These are phyloP conservation scores for Agrilus biguttatus DNA, from an alignment of 2,888 invertebrate genomes.

Conservation along the genomic window DNA sequence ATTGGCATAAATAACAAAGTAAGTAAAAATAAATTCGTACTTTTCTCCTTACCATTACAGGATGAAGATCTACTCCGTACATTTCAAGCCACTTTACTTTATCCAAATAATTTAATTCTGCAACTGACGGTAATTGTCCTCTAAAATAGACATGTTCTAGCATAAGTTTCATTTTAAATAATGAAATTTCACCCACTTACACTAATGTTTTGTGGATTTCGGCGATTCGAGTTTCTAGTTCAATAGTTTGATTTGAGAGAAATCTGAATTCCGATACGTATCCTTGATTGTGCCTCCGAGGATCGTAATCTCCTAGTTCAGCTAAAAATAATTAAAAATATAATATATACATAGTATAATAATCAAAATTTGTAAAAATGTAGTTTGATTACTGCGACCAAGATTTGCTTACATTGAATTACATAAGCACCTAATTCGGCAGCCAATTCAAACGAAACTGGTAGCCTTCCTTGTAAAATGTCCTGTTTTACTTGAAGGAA, in stretches of 20 bases:
- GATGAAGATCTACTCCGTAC: slow-evolving; percentile 96
- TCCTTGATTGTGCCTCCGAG: slow-evolving; percentile 70
- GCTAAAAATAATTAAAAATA: slow-evolving; percentile 44
- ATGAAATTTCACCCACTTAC: slow-evolving; percentile 37
- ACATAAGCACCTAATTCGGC: slow-evolving; percentile 86
- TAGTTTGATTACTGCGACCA: no score
- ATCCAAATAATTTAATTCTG: slow-evolving; percentile 89
- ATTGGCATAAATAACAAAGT: slow-evolving; percentile 9
- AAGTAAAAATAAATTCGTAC: not conserved
- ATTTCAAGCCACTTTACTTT: slow-evolving; percentile 98
- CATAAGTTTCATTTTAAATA: not conserved
- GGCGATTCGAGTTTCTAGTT: slow-evolving; percentile 74
- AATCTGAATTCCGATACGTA: slow-evolving; percentile 93
- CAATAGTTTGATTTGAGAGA: slow-evolving; percentile 81
- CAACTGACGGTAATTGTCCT: slow-evolving; percentile 79
- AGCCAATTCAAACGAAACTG: slow-evolving; percentile 80
- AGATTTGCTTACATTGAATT: slow-evolving; percentile 73
- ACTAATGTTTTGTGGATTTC: slow-evolving; percentile 80
- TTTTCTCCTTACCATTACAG: slow-evolving; percentile 64
- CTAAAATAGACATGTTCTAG: slow-evolving; percentile 31
- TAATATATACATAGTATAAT: not conserved
- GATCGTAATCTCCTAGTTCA: slow-evolving; percentile 90
- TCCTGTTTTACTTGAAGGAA: slow-evolving; percentile 96
- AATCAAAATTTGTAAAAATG: not conserved
- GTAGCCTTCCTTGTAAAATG: slow-evolving; percentile 83